Evolutionary conservation across 2,113 vertebrate species (phyloP), one percentile per base, ranked within the genome.

Genomic region (Todiramphus saurophagus): DNA sequence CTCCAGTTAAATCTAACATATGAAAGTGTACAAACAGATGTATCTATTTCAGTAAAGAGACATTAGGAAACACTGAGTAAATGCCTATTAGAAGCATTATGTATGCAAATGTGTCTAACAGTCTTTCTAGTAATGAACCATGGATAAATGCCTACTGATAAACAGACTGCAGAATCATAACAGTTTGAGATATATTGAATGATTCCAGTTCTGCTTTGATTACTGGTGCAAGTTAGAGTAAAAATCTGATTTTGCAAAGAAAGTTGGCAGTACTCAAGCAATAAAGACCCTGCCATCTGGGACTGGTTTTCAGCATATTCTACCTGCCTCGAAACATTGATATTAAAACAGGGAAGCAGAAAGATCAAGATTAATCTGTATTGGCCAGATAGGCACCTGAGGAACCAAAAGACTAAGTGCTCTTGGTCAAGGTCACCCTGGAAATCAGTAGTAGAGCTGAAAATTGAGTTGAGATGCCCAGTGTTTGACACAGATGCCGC

Each of bases 61-160:
- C 68, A 83, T 94, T 86, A 94, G 72, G 62, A 96, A 93, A 64
- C 41, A 53, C 55, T 27, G 39, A 81, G 43, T 82, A 80, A 94
- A 92, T 66, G 56, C 56, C 70, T 84, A 48, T 91, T 92, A 87
- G 86, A 73, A 74, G 30, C 41, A 78, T 91, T 90, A 81, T 55
- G 48, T 48, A 83, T 58, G 82, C 48, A 93, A 55, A 93, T 90
- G 27, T 72, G 56, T 48, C 70, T 85, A 86, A 58, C 28, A 81
- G 55, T 50, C 51, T 60, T 73, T 84, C 63, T 70, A 67, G 81
- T 43, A 96, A 88, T 72, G 89, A 95, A 68, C 67, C 81, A 23
- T 80, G 56, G 62, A 87, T 48, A 90, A 95, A 87, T 84, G 62
- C 37, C 74, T 93, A 20, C 67, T 78, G 67, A 75, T 51, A n/a